These are phyloP conservation scores for Ceratothoa steindachneri DNA, from an alignment of 2,888 invertebrate species.

Conservation along the genomic window DNA sequence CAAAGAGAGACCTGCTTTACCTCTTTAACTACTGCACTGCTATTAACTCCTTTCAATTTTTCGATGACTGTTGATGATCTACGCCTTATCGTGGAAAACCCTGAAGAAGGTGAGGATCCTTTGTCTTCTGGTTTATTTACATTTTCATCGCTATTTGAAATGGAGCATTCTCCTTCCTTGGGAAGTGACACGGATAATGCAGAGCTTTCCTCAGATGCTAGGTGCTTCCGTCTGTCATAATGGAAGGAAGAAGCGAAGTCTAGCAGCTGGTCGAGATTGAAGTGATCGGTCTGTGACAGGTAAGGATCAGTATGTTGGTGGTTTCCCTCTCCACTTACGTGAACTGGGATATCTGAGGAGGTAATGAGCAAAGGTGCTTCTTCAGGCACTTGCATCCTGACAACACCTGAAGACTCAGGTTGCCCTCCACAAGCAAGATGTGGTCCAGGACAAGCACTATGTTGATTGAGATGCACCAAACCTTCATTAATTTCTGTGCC, in stretches of 20 bases:
- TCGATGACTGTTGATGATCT: slow-evolving; percentile 47
- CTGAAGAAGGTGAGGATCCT: slow-evolving; percentile 29
- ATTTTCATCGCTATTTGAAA: neutral
- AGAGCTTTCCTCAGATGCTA: slow-evolving; percentile 27
- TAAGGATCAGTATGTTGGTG: slow-evolving; percentile 34
- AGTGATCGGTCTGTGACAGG: slow-evolving; percentile 45
- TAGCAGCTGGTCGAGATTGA: slow-evolving; percentile 49
- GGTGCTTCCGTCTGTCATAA: slow-evolving; percentile 40
- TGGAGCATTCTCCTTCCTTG: slow-evolving; percentile 12
- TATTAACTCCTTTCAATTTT: slow-evolving; percentile 32
- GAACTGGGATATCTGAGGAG: slow-evolving; percentile 16
- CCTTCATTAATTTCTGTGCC: slow-evolving; percentile 14
- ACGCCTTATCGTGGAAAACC: slow-evolving; percentile 43
- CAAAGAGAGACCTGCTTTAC: slow-evolving; percentile 32
- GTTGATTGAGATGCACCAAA: slow-evolving; percentile 3
- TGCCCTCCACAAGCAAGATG: slow-evolving; percentile 11
- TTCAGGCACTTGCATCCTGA: slow-evolving; percentile 27
- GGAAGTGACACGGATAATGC: slow-evolving; percentile 29
- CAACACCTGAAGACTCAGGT: slow-evolving; percentile 18
- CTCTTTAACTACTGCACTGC: slow-evolving; percentile 37
- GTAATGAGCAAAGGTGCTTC: slow-evolving; percentile 17
- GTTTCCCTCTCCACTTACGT: slow-evolving; percentile 1
- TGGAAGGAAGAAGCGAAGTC: slow-evolving; percentile 49
- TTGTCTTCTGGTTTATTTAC: neutral
- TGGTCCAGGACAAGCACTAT: slow-evolving; percentile 2